A percentile compares a stretch with the other conserved stretches of the same genome.
Conservation (phyloP, 2,113 vertebrate species). For the Ptilonorhynchus violaceus region DNA sequence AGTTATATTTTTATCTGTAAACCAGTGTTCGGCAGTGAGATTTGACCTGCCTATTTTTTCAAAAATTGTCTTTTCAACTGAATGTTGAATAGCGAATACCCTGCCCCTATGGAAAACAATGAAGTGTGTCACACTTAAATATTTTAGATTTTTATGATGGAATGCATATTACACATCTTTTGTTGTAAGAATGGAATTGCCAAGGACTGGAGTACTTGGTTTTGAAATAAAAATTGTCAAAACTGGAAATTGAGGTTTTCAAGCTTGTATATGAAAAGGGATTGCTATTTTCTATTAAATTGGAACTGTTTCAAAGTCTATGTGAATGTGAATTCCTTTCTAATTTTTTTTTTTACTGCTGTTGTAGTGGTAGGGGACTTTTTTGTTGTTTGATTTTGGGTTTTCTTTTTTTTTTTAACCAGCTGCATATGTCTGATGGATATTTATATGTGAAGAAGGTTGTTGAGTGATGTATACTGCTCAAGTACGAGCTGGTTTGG, state of each 20-base stretch:
- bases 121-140: background rate
- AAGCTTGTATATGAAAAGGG: background rate
- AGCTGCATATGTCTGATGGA: background rate
- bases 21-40: background rate
- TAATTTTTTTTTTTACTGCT: background rate
- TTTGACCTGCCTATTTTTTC: background rate
- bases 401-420: background rate
- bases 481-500: background rate
- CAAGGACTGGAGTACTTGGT: background rate
- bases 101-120: background rate
- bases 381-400: background rate
- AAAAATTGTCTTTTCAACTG: background rate
- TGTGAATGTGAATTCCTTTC: background rate
- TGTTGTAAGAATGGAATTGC: background rate
- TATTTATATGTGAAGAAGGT: background rate
- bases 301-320: background rate
- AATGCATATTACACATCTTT: background rate
- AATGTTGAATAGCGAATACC: background rate
- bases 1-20: background rate
- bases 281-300: background rate
- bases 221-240: background rate
- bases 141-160: background rate
- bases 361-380: background rate
- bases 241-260: background rate
- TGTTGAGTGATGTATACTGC: fast-evolving